These are phyloP conservation scores for Eristalis arbustorum DNA, from an alignment of 2,888 invertebrate genomes.

Conservation along the genomic window DNA sequence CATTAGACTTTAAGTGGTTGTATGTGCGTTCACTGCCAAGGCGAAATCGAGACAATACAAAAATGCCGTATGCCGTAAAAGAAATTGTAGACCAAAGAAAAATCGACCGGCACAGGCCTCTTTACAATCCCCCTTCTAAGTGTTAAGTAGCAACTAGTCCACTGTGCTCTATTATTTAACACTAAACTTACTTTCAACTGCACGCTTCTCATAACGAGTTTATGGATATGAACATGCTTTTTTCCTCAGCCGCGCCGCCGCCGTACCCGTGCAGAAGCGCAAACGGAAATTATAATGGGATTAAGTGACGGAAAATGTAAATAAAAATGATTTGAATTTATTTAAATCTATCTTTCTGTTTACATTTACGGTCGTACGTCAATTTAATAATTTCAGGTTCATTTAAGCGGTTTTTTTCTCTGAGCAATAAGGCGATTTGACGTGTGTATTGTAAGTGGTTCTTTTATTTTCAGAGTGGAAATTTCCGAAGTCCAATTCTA, in stretches of 20 bases:
- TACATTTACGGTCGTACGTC: background rate
- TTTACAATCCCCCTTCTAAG: background rate
- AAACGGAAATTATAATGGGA: conserved; percentile 7
- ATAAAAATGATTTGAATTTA: background rate
- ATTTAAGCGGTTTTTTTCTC: too few relatives aligned
- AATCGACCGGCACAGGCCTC: background rate
- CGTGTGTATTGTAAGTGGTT: background rate
- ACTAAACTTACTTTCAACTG: conserved; percentile 2
- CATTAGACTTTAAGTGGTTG: background rate
- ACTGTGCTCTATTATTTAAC: conserved; percentile 27
- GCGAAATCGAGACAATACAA: conserved; percentile 11
- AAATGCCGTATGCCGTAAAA: background rate
- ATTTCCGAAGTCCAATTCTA: background rate
- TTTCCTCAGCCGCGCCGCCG: background rate
- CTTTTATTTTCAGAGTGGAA: background rate
- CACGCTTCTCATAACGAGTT: conserved; percentile 16
- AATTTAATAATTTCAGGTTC: background rate
- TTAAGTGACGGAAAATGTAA: conserved; percentile 11
- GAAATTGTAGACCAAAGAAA: background rate
- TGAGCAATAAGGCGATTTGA: background rate
- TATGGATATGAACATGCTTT: background rate
- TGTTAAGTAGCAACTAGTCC: conserved; percentile 1
- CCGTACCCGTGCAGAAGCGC: background rate
- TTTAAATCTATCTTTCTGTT: background rate
- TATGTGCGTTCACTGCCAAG: conserved; percentile 38